phyloP scores from a whole-genome alignment of 1,140 invertebrate genomes.

The Drosophila bifasciata region DNA sequence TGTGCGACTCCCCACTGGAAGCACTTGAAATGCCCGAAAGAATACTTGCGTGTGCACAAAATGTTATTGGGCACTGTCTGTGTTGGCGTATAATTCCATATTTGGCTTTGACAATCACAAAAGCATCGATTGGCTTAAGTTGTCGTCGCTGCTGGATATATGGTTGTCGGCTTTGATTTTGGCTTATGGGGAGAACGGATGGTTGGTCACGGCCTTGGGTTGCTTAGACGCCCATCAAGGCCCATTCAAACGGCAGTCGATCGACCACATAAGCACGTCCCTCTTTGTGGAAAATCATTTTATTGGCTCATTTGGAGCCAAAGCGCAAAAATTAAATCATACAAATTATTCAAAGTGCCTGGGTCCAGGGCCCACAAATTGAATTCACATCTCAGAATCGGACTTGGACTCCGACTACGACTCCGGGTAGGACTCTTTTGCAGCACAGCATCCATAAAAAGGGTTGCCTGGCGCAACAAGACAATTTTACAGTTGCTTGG shows the following conservation, averaged over 20 bases:
- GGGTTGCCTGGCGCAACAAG: slow-evolving; percentile 71
- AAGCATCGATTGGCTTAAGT: slow-evolving; percentile 65
- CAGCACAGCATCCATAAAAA: slow-evolving; percentile 51
- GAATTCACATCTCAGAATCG: slow-evolving; percentile 63
- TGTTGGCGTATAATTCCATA: slow-evolving; percentile 53
- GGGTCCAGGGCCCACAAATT: slow-evolving; percentile 58
- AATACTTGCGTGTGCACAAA: slow-evolving; percentile 26
- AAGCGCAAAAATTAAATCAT: slow-evolving; percentile 76
- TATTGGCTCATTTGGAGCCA: slow-evolving; percentile 62
- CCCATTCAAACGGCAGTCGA: slow-evolving; percentile 22
- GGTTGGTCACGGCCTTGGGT: too few species aligned
- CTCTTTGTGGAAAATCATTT: slow-evolving; percentile 50
- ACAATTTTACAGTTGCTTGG: slow-evolving; percentile 80
- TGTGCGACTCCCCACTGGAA: slow-evolving; percentile 8
- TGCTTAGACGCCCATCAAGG: slow-evolving; percentile 37
- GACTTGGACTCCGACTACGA: slow-evolving; percentile 18
- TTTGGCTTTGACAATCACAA: slow-evolving; percentile 69
- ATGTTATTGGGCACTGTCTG: slow-evolving; percentile 1
- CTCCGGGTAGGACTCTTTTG: slow-evolving; percentile 46
- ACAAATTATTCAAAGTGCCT: slow-evolving; percentile 76
- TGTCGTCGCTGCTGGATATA: slow-evolving; percentile 53
- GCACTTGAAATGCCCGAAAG: slow-evolving; percentile 23
- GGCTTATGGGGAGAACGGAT: too few species aligned
- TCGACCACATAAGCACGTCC: slow-evolving; percentile 66
- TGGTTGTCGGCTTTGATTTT: slow-evolving; percentile 49